Percentiles rank a stretch among this genome's conserved stretches.
These are phyloP conservation scores for Myathropa florea DNA, from an alignment of 2,888 invertebrate genomes.

Conservation along the genomic window DNA sequence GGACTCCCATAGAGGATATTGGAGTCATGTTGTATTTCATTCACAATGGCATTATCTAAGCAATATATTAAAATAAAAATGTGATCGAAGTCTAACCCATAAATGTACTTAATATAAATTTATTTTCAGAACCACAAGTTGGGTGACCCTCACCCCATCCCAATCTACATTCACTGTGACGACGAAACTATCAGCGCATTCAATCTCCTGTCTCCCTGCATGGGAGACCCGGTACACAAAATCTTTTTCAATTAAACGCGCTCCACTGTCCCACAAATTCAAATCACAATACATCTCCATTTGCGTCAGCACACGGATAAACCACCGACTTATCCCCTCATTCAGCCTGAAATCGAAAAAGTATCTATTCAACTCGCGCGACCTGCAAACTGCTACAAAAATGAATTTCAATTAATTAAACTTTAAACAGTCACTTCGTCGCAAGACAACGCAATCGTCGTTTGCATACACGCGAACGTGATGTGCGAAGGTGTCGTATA, in stretches of 20 bases:
- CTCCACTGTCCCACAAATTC: slow-evolving; percentile 37
- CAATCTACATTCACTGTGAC: not conserved
- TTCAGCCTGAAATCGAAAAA: not conserved
- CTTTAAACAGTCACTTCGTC: slow-evolving; percentile 48
- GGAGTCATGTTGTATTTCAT: too few species aligned
- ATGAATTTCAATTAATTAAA: slow-evolving; percentile 64
- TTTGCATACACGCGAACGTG: slow-evolving; percentile 1
- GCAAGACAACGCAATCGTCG: slow-evolving; percentile 67
- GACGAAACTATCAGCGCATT: not conserved
- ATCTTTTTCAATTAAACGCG: not conserved
- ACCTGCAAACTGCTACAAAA: slow-evolving; percentile 43
- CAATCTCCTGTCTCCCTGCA: not conserved
- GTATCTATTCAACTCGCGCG: not conserved
- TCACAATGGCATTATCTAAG: too few species aligned
- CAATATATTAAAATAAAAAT: too few species aligned
- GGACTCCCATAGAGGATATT: too few species aligned
- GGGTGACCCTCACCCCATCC: too few species aligned
- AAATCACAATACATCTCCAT: slow-evolving; percentile 36
- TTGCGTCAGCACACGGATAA: not conserved
- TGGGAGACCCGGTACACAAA: not conserved
- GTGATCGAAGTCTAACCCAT: too few species aligned
- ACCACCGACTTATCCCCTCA: not conserved
- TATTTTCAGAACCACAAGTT: too few species aligned
- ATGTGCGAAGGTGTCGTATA: slow-evolving; percentile 72
- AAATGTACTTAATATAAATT: too few species aligned